Evolutionary conservation across 2,797 vertebrate species (phyloP), one percentile per base, ranked within the genome.

Genomic region (Varecia variegata): DNA sequence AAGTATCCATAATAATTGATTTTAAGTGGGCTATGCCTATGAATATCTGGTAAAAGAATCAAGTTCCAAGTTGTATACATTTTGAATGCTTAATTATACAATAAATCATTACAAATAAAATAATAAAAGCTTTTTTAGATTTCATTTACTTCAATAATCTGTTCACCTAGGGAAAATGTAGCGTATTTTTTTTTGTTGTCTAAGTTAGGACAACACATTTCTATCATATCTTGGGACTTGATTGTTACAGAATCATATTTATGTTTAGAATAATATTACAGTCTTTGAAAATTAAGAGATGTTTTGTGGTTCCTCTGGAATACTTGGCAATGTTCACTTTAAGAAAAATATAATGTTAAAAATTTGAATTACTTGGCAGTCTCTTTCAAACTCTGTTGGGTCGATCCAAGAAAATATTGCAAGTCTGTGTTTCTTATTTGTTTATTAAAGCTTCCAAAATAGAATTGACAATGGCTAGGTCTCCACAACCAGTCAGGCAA

Each of bases 321-420:
- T 92, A 77, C 40, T 58, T 94, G 54, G 25, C 52, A 85, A 90
- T 82, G 30, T 50, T 84, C 17, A 80, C 14, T 93, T 85, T 67
- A 95, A 92, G 54, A 95, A 92, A 95, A 56, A 77, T 71, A 38
- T 86, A 88, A 92, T 27, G n/a, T 76, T 95, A 93, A 96, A 94
- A 80, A n/a, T 76, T 90, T 92, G 58, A 92, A 82, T 71, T 79
- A 82, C 23, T 86, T 96, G 71, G 71, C 68, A 93, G 5, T 96
- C 18, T 94, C 35, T 68, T 92, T 96, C 38, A 96, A 90, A 65
- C 92, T 94, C 32, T 94, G 17, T 54, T 81, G 62, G 74, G 8
- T 60, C 11, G 32, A 85, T n/a, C 25, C 30, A 91, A 79, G 67
- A 95, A 88, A 93, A 62, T 94, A 65, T 54, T 91, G 74, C 88